phyloP scores from a whole-genome alignment of 92 coral and sea anemone genomes.

The Palythoa caribaeorum region DNA sequence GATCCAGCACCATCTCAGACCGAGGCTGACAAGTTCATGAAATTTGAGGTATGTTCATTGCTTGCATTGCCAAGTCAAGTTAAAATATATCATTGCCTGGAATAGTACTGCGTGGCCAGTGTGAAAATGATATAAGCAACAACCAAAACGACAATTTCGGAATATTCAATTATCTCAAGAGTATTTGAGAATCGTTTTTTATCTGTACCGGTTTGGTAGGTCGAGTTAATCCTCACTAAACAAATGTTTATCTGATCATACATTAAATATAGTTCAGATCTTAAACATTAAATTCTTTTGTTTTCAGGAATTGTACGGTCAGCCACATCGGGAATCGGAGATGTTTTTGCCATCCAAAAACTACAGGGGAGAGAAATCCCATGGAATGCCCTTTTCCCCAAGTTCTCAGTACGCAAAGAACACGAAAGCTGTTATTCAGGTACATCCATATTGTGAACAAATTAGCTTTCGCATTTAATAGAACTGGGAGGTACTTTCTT shows the following conservation, averaged over 20 bases:
- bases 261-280: background rate
- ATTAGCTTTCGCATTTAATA: constrained; percentile 1
- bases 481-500: background rate
- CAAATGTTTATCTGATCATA: background rate
- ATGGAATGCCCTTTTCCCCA: constrained; percentile 45
- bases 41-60: constrained; percentile 50
- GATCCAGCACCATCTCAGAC: constrained; percentile 50
- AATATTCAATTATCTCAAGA: background rate
- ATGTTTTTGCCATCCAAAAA: constrained; percentile 42
- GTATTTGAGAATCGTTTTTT: constrained; percentile 11
- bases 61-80: constrained; percentile 32
- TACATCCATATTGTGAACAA: background rate
- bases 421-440: constrained; percentile 42
- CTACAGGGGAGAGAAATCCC: constrained; percentile 39
- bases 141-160: constrained; percentile 10
- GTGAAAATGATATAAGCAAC: constrained; percentile 23
- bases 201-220: background rate
- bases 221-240: constrained; percentile 19
- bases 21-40: constrained; percentile 43
- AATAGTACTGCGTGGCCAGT: constrained; percentile 29
- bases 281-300: constrained; percentile 10
- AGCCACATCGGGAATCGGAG: constrained; percentile 30
- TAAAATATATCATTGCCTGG: constrained; percentile 25
- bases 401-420: constrained; percentile 44
- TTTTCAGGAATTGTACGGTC: constrained; percentile 55